A percentile compares a stretch with the other conserved stretches of the same genome.
These are phyloP conservation scores for Oligia fasciuncula DNA, from an alignment of 2,888 invertebrate genomes.

Conservation along the genomic window DNA sequence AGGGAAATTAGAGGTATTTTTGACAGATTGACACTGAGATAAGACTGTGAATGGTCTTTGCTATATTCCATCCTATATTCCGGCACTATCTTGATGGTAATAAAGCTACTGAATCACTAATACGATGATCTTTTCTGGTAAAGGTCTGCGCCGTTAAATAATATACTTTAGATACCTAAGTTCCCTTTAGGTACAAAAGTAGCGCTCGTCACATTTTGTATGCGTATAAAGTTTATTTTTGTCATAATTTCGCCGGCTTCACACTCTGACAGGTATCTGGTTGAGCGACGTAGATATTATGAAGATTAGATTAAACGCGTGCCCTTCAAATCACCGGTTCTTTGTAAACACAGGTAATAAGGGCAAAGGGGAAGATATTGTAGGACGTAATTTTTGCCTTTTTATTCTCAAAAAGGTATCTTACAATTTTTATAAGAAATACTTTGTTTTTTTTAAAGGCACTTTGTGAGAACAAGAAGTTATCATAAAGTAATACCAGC, in stretches of 20 bases:
- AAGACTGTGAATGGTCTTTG: background rate
- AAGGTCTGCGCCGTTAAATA: background rate
- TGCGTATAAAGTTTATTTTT: conserved; percentile 42
- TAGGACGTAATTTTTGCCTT: conserved; percentile 20
- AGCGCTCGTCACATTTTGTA: conserved; percentile 34
- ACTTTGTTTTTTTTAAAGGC: background rate
- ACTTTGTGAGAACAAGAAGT: background rate
- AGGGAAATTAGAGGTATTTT: too few species aligned
- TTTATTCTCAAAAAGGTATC: conserved; percentile 7
- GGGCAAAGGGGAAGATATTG: conserved; percentile 38
- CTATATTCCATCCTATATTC: background rate
- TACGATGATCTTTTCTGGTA: background rate
- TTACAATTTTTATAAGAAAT: background rate
- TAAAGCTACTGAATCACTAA: background rate
- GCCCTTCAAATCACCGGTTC: conserved; percentile 62
- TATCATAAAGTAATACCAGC: too few species aligned
- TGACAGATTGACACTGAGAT: too few species aligned
- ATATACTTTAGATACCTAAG: background rate
- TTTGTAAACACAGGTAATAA: conserved; percentile 53
- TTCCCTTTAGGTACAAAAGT: conserved; percentile 16
- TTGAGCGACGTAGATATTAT: conserved; percentile 52
- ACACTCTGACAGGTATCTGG: conserved; percentile 46
- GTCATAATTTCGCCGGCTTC: conserved; percentile 50
- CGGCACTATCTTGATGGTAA: background rate
- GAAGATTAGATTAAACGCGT: conserved; percentile 64